Percentiles rank a stretch among this genome's conserved stretches.
These are phyloP conservation scores for Indicator maculatus DNA, from an alignment of 2,113 vertebrate species.

Conservation along the genomic window DNA sequence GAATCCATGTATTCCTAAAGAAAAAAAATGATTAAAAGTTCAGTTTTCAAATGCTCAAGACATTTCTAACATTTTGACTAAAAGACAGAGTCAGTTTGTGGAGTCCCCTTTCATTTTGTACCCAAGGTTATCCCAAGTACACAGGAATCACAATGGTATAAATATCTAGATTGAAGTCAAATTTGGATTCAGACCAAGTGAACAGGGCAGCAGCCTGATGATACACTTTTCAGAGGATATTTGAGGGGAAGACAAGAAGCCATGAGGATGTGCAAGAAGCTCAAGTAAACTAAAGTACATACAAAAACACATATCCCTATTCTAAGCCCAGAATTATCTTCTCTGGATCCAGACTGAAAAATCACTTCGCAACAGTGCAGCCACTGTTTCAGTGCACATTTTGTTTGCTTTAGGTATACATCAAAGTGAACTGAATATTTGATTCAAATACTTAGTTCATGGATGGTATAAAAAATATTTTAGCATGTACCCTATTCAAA, in stretches of 20 bases:
- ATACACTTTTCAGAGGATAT: background rate
- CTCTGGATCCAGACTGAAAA: background rate
- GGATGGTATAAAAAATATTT: constrained; percentile 22
- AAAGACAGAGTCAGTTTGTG: background rate
- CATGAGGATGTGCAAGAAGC: background rate
- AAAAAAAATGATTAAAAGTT: background rate
- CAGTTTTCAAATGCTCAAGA: background rate
- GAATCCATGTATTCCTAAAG: constrained; percentile 89
- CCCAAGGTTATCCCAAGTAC: background rate
- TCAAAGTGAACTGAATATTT: background rate
- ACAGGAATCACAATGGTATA: background rate
- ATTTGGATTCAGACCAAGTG: background rate
- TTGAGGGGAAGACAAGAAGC: background rate
- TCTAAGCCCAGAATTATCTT: background rate
- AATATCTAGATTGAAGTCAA: background rate
- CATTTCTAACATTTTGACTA: background rate
- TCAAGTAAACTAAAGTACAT: background rate
- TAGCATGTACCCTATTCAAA: constrained; percentile 4
- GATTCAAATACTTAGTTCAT: constrained; percentile 24
- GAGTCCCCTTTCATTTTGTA: background rate
- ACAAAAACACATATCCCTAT: background rate
- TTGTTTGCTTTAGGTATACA: constrained; percentile 9
- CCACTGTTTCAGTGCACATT: background rate
- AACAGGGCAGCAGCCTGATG: background rate
- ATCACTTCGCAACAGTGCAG: background rate